phyloP scores from a whole-genome alignment of 2,797 vertebrate genomes.

The Sparidentex hasta region DNA sequence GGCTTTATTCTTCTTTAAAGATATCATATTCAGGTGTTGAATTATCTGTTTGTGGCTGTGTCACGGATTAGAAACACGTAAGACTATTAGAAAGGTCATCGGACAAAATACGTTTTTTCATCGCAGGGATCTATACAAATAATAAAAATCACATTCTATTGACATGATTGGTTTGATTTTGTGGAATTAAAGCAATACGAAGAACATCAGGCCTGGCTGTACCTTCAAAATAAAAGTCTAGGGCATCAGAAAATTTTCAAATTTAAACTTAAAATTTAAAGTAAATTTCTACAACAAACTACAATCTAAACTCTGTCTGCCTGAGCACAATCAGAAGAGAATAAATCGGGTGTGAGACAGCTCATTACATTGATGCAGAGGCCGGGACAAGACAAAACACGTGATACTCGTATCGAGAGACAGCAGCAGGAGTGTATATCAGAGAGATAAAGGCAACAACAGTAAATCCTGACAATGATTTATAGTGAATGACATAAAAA shows the following conservation, averaged over 20 bases:
- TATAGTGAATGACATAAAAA: constrained; percentile 46
- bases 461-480: constrained; percentile 47
- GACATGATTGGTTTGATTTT: neutral
- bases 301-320: neutral
- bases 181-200: neutral
- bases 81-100: neutral
- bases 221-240: neutral
- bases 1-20: constrained; percentile 2
- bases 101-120: neutral
- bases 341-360: constrained; percentile 13
- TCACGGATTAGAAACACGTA: neutral
- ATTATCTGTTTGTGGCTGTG: neutral
- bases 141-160: constrained; percentile 8
- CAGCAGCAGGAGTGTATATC: constrained; percentile 2
- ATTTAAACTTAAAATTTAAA: neutral
- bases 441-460: constrained; percentile 36
- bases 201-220: neutral
- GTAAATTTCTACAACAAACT: neutral
- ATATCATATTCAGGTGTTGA: neutral
- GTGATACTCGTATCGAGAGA: constrained; percentile 14
- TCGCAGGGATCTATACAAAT: neutral
- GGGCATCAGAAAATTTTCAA: neutral
- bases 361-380: constrained; percentile 17
- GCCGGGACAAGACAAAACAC: constrained; percentile 2
- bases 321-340: neutral